A percentile compares a stretch with the other conserved stretches of the same genome.
phyloP scores from a whole-genome alignment of 2,888 invertebrate genomes.

The Dolichopus griseipennis region DNA sequence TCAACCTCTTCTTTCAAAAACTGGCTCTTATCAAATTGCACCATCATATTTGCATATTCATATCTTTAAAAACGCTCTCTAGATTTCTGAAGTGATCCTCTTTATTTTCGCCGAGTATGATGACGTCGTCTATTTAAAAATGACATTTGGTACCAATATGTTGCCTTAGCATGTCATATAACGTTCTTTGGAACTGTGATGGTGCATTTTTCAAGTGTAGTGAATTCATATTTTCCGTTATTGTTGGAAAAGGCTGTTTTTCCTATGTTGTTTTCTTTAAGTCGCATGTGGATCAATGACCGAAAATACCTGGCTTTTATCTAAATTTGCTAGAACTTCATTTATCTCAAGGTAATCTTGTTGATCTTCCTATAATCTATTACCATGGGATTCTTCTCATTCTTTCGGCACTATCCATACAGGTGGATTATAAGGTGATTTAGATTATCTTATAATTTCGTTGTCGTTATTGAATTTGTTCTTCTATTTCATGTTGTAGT shows the following conservation, averaged over 20 bases:
- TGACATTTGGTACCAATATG: slow-evolving; percentile 16
- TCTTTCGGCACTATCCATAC: too few species aligned
- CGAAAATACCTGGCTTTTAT: slow-evolving; percentile 1
- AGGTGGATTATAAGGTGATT: too few species aligned
- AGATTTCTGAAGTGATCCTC: slow-evolving; percentile 16
- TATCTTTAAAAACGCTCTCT: slow-evolving; percentile 16
- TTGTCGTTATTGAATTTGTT: too few species aligned
- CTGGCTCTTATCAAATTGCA: slow-evolving; percentile 20
- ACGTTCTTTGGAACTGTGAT: slow-evolving; percentile 20
- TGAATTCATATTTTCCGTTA: slow-evolving; percentile 19
- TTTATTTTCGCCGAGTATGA: slow-evolving; percentile 19
- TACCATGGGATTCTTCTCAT: too few species aligned
- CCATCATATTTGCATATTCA: slow-evolving; percentile 15
- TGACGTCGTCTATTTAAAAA: slow-evolving; percentile 20
- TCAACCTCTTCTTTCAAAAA: slow-evolving; percentile 19
- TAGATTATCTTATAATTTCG: too few species aligned
- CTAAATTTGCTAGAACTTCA: background rate
- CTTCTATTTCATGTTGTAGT: too few species aligned
- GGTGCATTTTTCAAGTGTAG: slow-evolving; percentile 19
- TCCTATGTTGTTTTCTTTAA: slow-evolving; percentile 17
- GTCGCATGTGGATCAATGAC: slow-evolving; percentile 15
- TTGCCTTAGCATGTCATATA: slow-evolving; percentile 16
- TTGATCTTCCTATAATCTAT: too few species aligned
- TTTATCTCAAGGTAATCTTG: background rate
- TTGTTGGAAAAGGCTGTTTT: slow-evolving; percentile 19